phyloP scores from a whole-genome alignment of 1,140 invertebrate species.

The Dufourea novaeangliae region DNA sequence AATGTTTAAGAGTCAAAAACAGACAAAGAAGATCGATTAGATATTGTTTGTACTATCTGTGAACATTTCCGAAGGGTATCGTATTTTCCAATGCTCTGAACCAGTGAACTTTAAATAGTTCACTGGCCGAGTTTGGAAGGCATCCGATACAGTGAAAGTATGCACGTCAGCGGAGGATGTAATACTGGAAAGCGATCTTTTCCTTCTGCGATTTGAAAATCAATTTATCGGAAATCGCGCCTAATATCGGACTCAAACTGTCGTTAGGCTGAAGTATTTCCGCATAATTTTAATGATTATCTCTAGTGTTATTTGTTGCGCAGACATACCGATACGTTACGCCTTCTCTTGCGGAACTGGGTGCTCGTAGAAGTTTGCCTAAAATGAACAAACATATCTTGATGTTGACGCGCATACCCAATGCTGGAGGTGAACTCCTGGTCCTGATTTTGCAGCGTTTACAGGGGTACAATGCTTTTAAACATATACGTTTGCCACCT shows the following conservation, averaged over 20 bases:
- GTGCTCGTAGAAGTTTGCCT: conserved; percentile 73
- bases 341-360: conserved; percentile 82
- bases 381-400: conserved; percentile 82
- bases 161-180: conserved; percentile 9
- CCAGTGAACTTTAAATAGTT: background rate
- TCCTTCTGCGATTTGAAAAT: background rate
- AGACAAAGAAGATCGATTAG: no score
- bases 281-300: background rate
- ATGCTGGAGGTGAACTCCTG: conserved; percentile 85
- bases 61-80: background rate
- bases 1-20: no score
- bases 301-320: conserved; percentile 19
- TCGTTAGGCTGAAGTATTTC: no score
- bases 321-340: conserved; percentile 78
- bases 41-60: background rate
- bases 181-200: conserved; percentile 47
- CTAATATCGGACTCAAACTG: background rate
- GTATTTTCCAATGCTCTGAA: background rate
- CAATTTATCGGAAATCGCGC: background rate
- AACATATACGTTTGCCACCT: conserved; percentile 83
- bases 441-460: conserved; percentile 85
- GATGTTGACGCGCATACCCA: conserved; percentile 86
- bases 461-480: conserved; percentile 84
- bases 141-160: conserved; percentile 39
- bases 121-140: background rate